phyloP scores from a whole-genome alignment of 2,113 vertebrate genomes.

The Semnornis frantzii region DNA sequence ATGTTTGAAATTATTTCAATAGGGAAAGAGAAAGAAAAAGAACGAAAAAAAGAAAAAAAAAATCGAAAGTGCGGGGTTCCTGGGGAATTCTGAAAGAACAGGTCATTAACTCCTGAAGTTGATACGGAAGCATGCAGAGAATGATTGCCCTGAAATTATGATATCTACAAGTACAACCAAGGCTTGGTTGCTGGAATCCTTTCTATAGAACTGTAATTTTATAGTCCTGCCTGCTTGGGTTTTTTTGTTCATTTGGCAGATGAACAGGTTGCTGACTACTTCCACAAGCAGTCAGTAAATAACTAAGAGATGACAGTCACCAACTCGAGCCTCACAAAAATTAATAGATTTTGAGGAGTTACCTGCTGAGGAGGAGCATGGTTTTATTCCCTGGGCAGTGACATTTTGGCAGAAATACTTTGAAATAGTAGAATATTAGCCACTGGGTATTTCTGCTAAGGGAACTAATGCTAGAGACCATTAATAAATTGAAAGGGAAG shows the following conservation, averaged over 20 bases:
- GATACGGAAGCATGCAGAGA: background rate
- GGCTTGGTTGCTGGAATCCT: background rate
- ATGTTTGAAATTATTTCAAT: background rate
- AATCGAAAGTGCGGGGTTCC: background rate
- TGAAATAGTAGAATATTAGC: conserved; percentile 38
- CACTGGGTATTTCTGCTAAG: conserved; percentile 21
- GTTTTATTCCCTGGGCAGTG: conserved; percentile 23
- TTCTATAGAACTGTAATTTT: background rate
- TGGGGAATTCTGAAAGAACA: background rate
- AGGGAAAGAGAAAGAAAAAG: background rate
- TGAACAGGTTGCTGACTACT: background rate
- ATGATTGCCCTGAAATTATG: background rate
- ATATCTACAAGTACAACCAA: background rate
- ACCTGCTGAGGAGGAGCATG: background rate
- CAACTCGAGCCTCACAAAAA: background rate
- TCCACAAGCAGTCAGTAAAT: background rate
- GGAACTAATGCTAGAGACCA: background rate
- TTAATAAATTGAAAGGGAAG: conserved; percentile 1
- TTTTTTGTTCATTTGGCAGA: background rate
- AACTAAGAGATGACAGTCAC: background rate
- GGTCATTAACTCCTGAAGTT: background rate
- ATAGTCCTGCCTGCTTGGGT: background rate
- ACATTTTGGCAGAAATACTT: conserved; percentile 29
- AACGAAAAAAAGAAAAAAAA: background rate
- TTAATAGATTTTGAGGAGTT: background rate